A percentile compares a stretch with the other conserved stretches of the same genome.
These are phyloP conservation scores for Idaea biselata DNA, from an alignment of 2,888 invertebrate species.

Conservation along the genomic window DNA sequence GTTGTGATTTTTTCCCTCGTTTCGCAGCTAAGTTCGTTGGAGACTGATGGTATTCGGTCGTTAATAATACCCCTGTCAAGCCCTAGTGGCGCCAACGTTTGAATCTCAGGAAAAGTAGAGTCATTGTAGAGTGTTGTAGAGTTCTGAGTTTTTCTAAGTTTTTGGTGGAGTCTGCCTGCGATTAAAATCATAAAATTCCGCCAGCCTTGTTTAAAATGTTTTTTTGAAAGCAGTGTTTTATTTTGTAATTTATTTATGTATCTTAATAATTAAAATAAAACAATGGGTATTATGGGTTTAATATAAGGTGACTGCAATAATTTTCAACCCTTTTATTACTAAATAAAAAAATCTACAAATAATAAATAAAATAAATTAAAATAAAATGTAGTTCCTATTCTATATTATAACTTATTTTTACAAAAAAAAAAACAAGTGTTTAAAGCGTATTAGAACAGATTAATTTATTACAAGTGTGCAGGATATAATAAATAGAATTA, in stretches of 20 bases:
- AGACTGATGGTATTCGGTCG: conserved; percentile 60
- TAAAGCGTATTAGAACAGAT: too few relatives aligned
- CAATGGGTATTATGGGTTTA: not conserved
- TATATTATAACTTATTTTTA: too few relatives aligned
- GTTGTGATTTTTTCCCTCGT: conserved; percentile 79
- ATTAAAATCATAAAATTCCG: not conserved
- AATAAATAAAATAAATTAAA: too few relatives aligned
- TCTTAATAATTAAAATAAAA: not conserved
- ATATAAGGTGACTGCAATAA: too few relatives aligned
- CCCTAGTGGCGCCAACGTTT: conserved; percentile 50
- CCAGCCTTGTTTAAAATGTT: not conserved
- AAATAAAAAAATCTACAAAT: too few relatives aligned
- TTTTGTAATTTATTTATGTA: not conserved
- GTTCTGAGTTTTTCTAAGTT: not conserved
- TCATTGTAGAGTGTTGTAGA: not conserved
- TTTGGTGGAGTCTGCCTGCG: not conserved
- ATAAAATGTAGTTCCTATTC: too few relatives aligned
- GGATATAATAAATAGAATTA: not conserved
- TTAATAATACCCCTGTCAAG: conserved; percentile 52
- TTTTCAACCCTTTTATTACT: too few relatives aligned
- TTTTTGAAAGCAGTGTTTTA: not conserved
- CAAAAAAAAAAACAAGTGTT: too few relatives aligned
- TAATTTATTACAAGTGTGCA: not conserved
- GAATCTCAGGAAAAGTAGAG: conserved; percentile 10
- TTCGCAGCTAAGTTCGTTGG: conserved; percentile 68